phyloP scores from a whole-genome alignment of 2,888 invertebrate genomes.

The Taenaris catops region DNA sequence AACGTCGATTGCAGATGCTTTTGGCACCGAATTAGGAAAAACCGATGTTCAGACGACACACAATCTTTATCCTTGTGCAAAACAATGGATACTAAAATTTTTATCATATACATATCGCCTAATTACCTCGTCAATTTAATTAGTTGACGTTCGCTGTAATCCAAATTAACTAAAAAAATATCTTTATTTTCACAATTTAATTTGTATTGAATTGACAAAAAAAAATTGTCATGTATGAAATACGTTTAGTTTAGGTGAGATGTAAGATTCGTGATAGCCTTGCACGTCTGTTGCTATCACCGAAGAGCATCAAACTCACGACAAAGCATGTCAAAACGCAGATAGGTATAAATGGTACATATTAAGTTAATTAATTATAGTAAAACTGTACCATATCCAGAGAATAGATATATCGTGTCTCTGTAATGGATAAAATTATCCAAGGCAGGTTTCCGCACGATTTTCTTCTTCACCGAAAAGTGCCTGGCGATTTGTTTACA shows the following conservation, averaged over 20 bases:
- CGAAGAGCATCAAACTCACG: slow-evolving; percentile 59
- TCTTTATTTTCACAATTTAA: no score
- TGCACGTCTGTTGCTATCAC: slow-evolving; percentile 48
- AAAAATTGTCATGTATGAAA: not conserved
- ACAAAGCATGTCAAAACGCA: slow-evolving; percentile 26
- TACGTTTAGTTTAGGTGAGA: slow-evolving; percentile 18
- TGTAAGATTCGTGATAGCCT: slow-evolving; percentile 30
- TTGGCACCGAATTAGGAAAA: slow-evolving; percentile 54
- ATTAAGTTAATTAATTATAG: not conserved
- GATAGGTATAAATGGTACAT: not conserved
- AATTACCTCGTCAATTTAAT: no score
- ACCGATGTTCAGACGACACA: slow-evolving; percentile 34
- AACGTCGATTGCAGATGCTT: slow-evolving; percentile 44
- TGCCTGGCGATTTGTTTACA: no score
- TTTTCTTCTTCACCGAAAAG: no score
- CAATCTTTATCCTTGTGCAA: slow-evolving; percentile 27
- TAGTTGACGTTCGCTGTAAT: not conserved
- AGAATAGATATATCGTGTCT: no score
- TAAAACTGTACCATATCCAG: no score
- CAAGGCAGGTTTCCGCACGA: no score
- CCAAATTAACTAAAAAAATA: not conserved
- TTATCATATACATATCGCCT: no score
- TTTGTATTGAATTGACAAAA: no score
- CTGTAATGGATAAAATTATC: no score
- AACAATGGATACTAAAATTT: slow-evolving; percentile 17